A percentile compares a stretch with the other conserved stretches of the same genome.
Evolutionary conservation across 2,113 vertebrate genomes (phyloP).

Genomic region (Chionis minor): DNA sequence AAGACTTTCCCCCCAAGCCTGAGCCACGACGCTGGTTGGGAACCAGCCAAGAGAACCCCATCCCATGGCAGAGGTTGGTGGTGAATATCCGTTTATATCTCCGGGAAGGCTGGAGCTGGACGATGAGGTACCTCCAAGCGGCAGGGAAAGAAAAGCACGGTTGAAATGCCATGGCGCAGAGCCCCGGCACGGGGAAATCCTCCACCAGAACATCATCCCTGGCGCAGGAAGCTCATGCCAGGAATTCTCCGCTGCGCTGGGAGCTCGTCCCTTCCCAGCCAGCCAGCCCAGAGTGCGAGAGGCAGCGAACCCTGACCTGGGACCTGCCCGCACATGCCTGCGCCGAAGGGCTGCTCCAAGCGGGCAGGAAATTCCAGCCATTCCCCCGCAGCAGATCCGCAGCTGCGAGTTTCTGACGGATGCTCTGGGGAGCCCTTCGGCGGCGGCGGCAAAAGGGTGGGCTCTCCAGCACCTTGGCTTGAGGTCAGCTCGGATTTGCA

Average conservation of each 20-base stretch:
- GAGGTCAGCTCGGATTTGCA: not conserved
- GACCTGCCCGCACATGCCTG: not conserved
- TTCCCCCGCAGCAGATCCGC: not conserved
- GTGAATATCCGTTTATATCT: accelerated
- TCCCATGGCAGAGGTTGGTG: not conserved
- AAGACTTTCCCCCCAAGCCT: not conserved
- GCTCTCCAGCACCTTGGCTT: not conserved
- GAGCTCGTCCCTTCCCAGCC: not conserved
- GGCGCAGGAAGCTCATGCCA: accelerated
- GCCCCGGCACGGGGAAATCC: accelerated
- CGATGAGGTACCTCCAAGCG: not conserved
- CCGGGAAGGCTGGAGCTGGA: not conserved
- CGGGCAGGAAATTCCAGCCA: slow-evolving; percentile 48
- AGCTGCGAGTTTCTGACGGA: not conserved
- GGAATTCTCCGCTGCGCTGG: not conserved
- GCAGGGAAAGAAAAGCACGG: not conserved
- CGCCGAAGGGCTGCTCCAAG: not conserved
- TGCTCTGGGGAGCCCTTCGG: not conserved
- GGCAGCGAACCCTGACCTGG: not conserved
- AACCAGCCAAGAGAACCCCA: not conserved
- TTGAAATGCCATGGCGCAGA: accelerated
- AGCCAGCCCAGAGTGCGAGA: not conserved
- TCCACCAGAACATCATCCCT: accelerated
- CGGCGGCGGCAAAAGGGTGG: not conserved
- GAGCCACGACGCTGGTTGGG: not conserved